These are phyloP conservation scores for Forbesichthys agassizii DNA, from an alignment of 2,113 vertebrate species.

Conservation along the genomic window DNA sequence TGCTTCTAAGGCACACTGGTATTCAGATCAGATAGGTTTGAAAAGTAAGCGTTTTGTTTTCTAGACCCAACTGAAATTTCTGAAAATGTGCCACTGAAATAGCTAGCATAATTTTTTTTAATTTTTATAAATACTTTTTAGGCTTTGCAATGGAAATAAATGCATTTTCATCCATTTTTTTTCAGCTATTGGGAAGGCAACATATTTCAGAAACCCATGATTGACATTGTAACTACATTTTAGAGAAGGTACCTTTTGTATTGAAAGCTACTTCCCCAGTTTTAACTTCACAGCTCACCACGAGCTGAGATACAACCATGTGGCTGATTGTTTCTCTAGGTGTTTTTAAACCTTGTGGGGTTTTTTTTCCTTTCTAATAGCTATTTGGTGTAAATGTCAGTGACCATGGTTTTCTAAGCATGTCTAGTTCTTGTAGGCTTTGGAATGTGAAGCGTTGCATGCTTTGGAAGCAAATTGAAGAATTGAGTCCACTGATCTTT, in stretches of 20 bases:
- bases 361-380: constrained; percentile 75
- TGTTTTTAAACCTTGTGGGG: constrained; percentile 83
- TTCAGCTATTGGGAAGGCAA: background rate
- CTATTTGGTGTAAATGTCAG: constrained; percentile 84
- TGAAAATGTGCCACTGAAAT: constrained; percentile 24
- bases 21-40: constrained; percentile 60
- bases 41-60: constrained; percentile 23
- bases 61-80: constrained; percentile 20
- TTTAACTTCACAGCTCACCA: constrained; percentile 11
- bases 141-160: background rate
- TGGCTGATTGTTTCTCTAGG: constrained; percentile 87
- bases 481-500: constrained; percentile 83
- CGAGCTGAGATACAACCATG: constrained; percentile 72
- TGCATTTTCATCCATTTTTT: background rate
- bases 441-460: constrained; percentile 84
- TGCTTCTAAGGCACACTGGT: constrained; percentile 65
- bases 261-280: constrained; percentile 5
- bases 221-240: no score
- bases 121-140: background rate
- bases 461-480: constrained; percentile 82
- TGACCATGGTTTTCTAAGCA: constrained; percentile 90
- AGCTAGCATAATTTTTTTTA: constrained; percentile 1
- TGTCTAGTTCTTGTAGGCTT: constrained; percentile 85
- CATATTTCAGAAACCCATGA: background rate
- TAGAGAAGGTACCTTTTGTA: background rate